A percentile compares a stretch with the other conserved stretches of the same genome.
These are phyloP conservation scores for Pachypsylla venusta DNA, from an alignment of 1,140 invertebrate genomes.

Conservation along the genomic window DNA sequence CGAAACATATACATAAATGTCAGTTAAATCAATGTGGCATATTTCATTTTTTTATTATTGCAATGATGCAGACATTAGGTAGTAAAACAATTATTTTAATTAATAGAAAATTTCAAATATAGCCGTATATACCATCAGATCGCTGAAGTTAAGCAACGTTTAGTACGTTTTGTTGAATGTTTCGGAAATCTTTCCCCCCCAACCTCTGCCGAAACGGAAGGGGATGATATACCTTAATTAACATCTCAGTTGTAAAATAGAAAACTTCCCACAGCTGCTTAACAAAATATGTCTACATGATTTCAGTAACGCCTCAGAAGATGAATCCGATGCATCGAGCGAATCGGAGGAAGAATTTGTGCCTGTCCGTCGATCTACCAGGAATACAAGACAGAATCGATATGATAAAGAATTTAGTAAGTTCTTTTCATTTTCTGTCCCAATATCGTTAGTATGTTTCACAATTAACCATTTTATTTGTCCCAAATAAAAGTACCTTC, in stretches of 20 bases:
- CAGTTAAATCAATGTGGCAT: constrained; percentile 36
- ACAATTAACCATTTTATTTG: no score
- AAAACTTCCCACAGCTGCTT: neutral
- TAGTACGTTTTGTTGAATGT: no score
- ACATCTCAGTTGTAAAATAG: neutral
- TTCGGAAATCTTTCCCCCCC: no score
- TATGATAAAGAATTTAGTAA: constrained; percentile 44
- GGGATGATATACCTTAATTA: neutral
- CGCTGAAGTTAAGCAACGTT: no score
- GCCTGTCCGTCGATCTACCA: constrained; percentile 39
- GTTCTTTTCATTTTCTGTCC: constrained; percentile 20
- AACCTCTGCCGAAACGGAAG: constrained; percentile 15
- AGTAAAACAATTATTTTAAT: no score
- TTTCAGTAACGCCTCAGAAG: constrained; percentile 13
- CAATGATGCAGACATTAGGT: no score
- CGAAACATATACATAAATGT: constrained; percentile 40
- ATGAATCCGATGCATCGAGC: constrained; percentile 20
- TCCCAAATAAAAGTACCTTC: no score
- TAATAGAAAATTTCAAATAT: no score
- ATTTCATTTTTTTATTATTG: no score
- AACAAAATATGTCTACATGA: neutral
- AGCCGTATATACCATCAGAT: no score
- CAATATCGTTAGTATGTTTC: no score
- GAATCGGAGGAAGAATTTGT: constrained; percentile 30
- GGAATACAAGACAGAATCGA: constrained; percentile 35